Evolutionary conservation across 2,113 vertebrate genomes (phyloP).

Genomic region (Ceyx cyanopectus): DNA sequence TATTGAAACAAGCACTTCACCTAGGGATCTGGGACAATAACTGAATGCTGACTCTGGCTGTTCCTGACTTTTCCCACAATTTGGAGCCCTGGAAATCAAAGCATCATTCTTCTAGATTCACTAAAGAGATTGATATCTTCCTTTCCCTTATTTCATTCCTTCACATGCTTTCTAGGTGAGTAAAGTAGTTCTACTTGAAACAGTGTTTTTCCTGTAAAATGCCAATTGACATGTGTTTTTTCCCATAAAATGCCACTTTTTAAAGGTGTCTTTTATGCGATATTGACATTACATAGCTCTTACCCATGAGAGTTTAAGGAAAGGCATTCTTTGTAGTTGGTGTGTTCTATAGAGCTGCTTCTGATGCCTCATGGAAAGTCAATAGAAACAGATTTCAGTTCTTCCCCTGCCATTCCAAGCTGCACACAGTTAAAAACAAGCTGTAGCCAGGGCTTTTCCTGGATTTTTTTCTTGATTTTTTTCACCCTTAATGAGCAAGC

Average conservation of each 20-base stretch:
- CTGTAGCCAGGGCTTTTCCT: background rate
- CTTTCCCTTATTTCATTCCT: background rate
- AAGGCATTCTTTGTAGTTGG: background rate
- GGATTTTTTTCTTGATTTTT: background rate
- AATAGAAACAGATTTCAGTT: background rate
- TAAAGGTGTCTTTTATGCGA: background rate
- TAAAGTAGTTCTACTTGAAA: background rate
- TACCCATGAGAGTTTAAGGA: background rate
- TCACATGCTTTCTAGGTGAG: background rate
- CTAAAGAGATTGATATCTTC: background rate
- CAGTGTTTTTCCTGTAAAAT: background rate
- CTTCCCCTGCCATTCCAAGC: background rate
- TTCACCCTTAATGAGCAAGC: background rate
- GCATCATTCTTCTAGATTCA: background rate
- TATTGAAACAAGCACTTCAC: background rate
- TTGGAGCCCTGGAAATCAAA: conserved; percentile 1
- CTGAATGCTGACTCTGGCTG: background rate
- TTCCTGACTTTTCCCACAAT: conserved; percentile 41
- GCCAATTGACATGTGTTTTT: background rate
- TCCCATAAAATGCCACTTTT: background rate
- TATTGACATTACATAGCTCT: background rate
- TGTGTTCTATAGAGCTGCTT: background rate
- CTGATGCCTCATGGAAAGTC: background rate
- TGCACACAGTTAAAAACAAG: background rate
- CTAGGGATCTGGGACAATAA: background rate